A percentile compares a stretch with the other conserved stretches of the same genome.
Evolutionary conservation across 2,113 vertebrate species (phyloP).

Genomic region (Rhipidura dahli): DNA sequence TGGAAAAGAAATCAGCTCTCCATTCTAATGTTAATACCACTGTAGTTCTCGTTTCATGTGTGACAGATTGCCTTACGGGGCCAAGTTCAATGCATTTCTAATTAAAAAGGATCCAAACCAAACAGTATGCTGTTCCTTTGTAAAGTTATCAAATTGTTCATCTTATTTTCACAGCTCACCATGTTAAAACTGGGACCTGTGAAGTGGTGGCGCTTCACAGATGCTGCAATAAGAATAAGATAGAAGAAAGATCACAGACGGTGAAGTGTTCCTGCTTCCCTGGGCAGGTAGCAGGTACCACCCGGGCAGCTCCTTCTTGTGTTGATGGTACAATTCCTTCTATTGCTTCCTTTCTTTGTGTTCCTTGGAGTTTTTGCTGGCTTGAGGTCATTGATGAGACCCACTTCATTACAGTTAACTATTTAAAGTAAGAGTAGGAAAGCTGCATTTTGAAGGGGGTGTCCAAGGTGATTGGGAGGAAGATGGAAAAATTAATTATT

Average conservation of each 20-base stretch:
- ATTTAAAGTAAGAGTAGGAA: not conserved
- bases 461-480: not conserved
- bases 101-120: not conserved
- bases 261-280: conserved; percentile 99
- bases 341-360: conserved; percentile 11
- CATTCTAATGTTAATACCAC: not conserved
- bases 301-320: conserved; percentile 91
- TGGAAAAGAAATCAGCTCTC: conserved; percentile 46
- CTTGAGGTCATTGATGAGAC: not conserved
- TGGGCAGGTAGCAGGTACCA: conserved; percentile 97
- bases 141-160: not conserved
- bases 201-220: conserved; percentile 97
- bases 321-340: conserved; percentile 87
- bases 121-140: not conserved
- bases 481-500: not conserved
- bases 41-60: conserved; percentile 33
- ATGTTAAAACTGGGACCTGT: conserved; percentile 93
- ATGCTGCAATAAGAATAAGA: conserved; percentile 99
- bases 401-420: not conserved
- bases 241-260: conserved; percentile 96
- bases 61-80: not conserved
- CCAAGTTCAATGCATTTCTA: conserved; percentile 32
- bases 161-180: conserved; percentile 78
- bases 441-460: not conserved
- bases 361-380: not conserved